Base-by-base conservation (phyloP, 2,888 invertebrate species). In the Troglohyphantes excavatus region DNA sequence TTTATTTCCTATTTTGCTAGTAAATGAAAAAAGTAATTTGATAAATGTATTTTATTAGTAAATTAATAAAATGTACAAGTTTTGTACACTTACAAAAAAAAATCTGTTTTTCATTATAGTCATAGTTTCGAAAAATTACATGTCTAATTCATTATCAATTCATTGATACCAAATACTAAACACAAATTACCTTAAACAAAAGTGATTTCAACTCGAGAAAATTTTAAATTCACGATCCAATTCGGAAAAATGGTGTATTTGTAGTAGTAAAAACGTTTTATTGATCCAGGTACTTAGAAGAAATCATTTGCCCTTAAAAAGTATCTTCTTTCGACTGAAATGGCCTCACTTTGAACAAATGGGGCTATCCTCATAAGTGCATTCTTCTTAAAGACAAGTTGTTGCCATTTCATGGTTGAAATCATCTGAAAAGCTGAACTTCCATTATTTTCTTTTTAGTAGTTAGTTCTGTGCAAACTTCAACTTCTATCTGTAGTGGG, bases 361-460 rank as follows among this genome's bases (percentile, higher is more conserved):
- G n/a, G 53, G 39, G 17, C 53, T n/a, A 61, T 27, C 61, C 29
- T 39, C 6, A 39, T 17, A 78, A 78, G 63, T 78, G 61, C 33
- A 19, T 78, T 46, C 26, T 72, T 63, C 59, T 46, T 59, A 2
- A 21, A 23, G 33, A 59, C 81, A 82, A 82, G 81, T 70, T 82
- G 81, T 82, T 82, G 17, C 70, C 68, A 61, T 81, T 82, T 70
- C 81, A 82, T 27, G 81, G 53, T 29, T 29, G 70, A 82, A 59
- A 68, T 63, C 63, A 21, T 39, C 53, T 59, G 46, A 68, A n/a
- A 19, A 29, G 29, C 53, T 70, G n/a, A 17, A 70, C 68, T 82
- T 17, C 7, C 39, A 63, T 63, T 79, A 29, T 2, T 17, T n/a
- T 82, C 59, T 70, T 78, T 39, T 39, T 72, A 53, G 76, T n/a